Evolutionary conservation across 2,888 invertebrate genomes (phyloP), one percentile per base, ranked within the genome.

Genomic region (Chouioia cunea): DNA sequence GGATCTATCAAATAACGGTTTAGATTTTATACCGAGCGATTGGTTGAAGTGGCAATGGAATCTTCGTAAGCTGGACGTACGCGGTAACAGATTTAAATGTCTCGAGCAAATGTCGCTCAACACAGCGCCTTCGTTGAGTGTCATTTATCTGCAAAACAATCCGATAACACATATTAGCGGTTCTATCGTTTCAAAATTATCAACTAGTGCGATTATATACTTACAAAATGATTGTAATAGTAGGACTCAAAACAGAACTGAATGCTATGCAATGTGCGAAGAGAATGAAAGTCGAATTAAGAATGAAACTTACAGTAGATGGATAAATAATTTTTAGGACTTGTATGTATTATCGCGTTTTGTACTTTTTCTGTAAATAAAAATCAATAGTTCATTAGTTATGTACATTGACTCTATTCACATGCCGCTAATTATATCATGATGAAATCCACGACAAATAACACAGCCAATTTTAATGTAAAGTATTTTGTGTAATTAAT

Each of bases 91-190:
- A 48, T 77, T 78, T 43, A 74, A 73, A 6, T 73, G 73, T 12
- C 43, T 78, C 52, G 76, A 76, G 62, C 74, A 76, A 66, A 58
- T 78, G 57, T 77, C 77, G 4, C 43, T 81, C 4, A 67, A 54
- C 22, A 71, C 76, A 12, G 76, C 78, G 6, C 69, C 73, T 2
- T 76, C 75, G 48, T 63, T 81, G 6, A 70, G 68, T 1, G 50
- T 75, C 43, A 75, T 83, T 0, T 74, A 80, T 54, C 27, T 82
- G 60, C 76, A 81, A 15, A 77, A 78, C 2, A 83, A 83, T 70
- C 74, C 62, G 0, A 73, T 83, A 0, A 63, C 54, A 0, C 73
- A 58, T 2, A n/a, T 77, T 0, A 64, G 70, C 0, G 65, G 74
- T 15, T 16, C 71, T 20, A 71, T 67, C 52, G 67, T 77, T 8